Base-by-base conservation (phyloP, 2,797 vertebrate species). In the Schizopygopsis pylzovi region DNA sequence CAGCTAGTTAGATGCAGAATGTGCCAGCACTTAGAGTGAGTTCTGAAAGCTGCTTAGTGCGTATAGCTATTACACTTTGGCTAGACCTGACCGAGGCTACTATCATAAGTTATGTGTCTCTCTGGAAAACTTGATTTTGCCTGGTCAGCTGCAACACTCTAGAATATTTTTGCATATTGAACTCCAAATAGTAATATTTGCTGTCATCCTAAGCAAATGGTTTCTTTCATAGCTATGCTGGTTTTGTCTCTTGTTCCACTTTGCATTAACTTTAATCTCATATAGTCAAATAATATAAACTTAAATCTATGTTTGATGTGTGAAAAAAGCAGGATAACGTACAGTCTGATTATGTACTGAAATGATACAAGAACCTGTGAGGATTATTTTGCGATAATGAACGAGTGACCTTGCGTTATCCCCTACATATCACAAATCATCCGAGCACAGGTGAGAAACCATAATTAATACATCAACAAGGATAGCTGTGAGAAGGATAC, bases 41-140 rank as follows among this genome's bases (percentile, higher is more conserved):
- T 54, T 33, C 49, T 70, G n/a, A 79, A 84, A 78, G 63, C 75
- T 78, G 75, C 63, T 84, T 79, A 79, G 75, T 56, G 75, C 12
- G 47, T 70, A 45, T 54, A 18, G 49, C 39, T 70, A 79, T 84
- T 20, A 20, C 83, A 70, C 59, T 10, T 56, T 70, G 39, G 75
- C 73, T 67, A 79, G 49, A 54, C 63, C 16, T 47, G 10, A 45
- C n/a, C n/a, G 16, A 52, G 5, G 7, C 15, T 68, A 70, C 37
- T 54, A 33, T 68, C 63, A 22, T 56, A 10, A 61, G 45, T 28
- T 78, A 39, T 45, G 54, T 6, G 6, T 56, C 9, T 45, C 25
- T 73, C 25, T 82, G 11, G n/a, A 61, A 61, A 47, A n/a, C 41
- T 37, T 25, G 3, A 80, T 49, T 79, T 10, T 67, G 43, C 28